Conservation (phyloP, 2,797 vertebrate species). For the Podarcis lilfordi region DNA sequence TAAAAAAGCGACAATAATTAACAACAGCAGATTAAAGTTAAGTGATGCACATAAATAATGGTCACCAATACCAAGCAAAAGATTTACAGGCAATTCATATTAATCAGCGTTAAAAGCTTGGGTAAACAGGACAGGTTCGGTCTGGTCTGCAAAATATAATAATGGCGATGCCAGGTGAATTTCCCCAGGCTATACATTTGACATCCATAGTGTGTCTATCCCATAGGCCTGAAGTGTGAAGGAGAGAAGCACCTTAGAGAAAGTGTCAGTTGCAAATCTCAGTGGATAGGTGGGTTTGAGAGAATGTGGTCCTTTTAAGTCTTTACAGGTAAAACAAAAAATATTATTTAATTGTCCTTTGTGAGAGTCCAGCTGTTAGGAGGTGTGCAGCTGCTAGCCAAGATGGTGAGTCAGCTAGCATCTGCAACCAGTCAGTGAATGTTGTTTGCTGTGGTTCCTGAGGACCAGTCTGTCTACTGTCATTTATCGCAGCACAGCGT, state of each 20-base stretch:
- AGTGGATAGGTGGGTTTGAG: background rate
- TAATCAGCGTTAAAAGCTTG: background rate
- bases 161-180: background rate
- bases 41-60: background rate
- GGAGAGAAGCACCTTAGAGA: background rate
- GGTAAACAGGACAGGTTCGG: too few relatives aligned
- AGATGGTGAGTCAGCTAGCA: too few relatives aligned
- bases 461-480: background rate
- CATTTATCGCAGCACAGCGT: too few relatives aligned
- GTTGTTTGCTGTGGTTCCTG: background rate
- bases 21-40: background rate
- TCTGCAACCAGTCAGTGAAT: background rate
- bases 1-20: background rate
- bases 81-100: background rate
- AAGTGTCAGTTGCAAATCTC: background rate
- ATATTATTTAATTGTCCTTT: background rate
- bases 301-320: background rate
- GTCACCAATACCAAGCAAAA: background rate
- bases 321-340: background rate
- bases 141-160: background rate
- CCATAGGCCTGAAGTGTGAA: background rate
- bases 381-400: too few relatives aligned
- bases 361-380: background rate
- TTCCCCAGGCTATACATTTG: background rate
- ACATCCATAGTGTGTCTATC: background rate